These are phyloP conservation scores for Vombatus ursinus DNA, from an alignment of 2,113 vertebrate genomes.

Conservation along the genomic window DNA sequence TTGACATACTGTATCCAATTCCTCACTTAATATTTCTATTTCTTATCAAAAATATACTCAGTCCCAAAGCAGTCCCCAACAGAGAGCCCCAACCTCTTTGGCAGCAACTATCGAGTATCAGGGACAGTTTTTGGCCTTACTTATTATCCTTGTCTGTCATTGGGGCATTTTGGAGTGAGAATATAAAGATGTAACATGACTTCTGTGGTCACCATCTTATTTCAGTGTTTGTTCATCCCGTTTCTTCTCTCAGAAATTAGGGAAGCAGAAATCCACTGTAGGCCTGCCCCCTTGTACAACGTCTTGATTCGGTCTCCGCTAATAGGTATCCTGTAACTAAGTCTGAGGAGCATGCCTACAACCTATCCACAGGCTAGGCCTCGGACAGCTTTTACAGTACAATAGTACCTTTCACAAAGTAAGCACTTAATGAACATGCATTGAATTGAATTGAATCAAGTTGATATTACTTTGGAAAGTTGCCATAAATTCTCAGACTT, in stretches of 20 bases:
- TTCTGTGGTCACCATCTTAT: neutral
- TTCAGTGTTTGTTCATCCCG: neutral
- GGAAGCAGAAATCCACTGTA: neutral
- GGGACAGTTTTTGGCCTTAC: neutral
- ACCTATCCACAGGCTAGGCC: neutral
- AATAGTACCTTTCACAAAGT: neutral
- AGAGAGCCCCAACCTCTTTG: neutral
- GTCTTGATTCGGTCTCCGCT: neutral
- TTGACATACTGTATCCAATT: neutral
- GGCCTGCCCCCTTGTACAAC: neutral
- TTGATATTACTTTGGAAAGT: constrained; percentile 5
- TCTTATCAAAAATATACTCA: neutral
- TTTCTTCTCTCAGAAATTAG: neutral
- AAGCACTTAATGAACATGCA: neutral
- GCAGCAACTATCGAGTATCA: neutral
- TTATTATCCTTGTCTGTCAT: neutral
- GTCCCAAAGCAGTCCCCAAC: neutral
- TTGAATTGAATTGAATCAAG: neutral
- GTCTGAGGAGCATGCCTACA: neutral
- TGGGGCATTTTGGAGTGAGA: neutral
- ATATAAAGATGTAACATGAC: neutral
- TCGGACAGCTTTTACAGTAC: neutral
- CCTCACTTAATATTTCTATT: neutral
- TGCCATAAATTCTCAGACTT: constrained; percentile 16
- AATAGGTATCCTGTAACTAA: neutral